These are phyloP conservation scores for Probaryconus sp. DNA, from an alignment of 1,140 invertebrate genomes.

Conservation along the genomic window DNA sequence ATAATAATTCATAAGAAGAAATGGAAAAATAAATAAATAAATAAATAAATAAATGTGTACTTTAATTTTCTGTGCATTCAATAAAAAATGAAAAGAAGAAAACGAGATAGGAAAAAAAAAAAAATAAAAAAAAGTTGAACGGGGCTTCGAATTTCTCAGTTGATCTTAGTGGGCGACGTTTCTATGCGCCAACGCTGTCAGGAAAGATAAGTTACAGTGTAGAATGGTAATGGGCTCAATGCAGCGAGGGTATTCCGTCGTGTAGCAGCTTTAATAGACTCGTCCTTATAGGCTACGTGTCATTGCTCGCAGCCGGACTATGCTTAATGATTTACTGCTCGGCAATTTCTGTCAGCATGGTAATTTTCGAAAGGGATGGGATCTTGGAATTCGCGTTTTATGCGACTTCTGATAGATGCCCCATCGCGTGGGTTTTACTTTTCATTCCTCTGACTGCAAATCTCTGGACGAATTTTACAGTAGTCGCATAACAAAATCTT, in stretches of 20 bases:
- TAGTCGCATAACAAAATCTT: no score
- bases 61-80: no score
- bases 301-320: slow-evolving; percentile 49
- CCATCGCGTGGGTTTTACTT: slow-evolving; percentile 36
- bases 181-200: slow-evolving; percentile 66
- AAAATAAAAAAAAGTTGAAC: background rate
- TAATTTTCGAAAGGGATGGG: slow-evolving; percentile 46
- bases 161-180: slow-evolving; percentile 57
- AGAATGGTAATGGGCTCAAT: slow-evolving; percentile 63
- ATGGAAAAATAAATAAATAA: no score
- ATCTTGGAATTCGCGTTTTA: slow-evolving; percentile 20
- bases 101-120: background rate
- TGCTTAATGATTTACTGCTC: slow-evolving; percentile 59
- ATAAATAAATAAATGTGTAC: no score
- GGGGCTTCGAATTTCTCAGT: slow-evolving; percentile 16
- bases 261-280: slow-evolving; percentile 70
- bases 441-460: no score
- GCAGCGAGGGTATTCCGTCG: slow-evolving; percentile 57
- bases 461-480: no score
- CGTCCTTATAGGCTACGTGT: slow-evolving; percentile 65
- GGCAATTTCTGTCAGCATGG: slow-evolving; percentile 52
- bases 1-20: slow-evolving; percentile 2
- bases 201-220: slow-evolving; percentile 68
- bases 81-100: no score
- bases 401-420: slow-evolving; percentile 27